Percentiles rank a stretch among this genome's conserved stretches.
Conservation (phyloP, 92 coral and sea anemone genomes). For the Paragorgia papillata region DNA sequence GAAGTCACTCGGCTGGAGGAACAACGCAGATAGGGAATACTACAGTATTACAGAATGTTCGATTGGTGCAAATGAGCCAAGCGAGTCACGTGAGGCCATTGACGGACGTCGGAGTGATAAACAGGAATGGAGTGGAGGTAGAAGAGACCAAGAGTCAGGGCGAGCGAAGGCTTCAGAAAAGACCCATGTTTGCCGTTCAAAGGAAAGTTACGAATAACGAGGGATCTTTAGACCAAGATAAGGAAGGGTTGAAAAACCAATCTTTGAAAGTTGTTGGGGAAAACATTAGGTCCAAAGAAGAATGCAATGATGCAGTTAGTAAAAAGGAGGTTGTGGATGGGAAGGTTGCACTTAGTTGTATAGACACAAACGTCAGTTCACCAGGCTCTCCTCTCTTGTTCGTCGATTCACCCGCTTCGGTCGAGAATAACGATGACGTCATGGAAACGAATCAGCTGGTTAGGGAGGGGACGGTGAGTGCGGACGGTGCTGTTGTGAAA, state of each 20-base stretch:
- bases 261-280: neutral
- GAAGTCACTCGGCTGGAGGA: too few relatives aligned
- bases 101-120: neutral
- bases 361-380: neutral
- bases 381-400: conserved; percentile 17
- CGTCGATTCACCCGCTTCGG: conserved; percentile 15
- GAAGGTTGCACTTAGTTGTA: too few relatives aligned
- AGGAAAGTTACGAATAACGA: neutral
- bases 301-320: too few relatives aligned
- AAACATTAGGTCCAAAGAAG: too few relatives aligned
- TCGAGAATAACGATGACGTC: neutral
- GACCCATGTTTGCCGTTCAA: conserved; percentile 1
- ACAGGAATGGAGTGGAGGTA: neutral
- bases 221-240: neutral
- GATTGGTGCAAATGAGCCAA: too few relatives aligned
- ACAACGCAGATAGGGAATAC: too few relatives aligned
- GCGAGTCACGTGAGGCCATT: neutral
- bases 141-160: neutral
- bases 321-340: too few relatives aligned
- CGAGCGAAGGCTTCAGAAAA: neutral
- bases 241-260: neutral
- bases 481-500: neutral
- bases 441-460: too few relatives aligned
- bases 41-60: too few relatives aligned
- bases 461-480: neutral